phyloP scores from a whole-genome alignment of 2,797 vertebrate species.

The Cuniculus paca region DNA sequence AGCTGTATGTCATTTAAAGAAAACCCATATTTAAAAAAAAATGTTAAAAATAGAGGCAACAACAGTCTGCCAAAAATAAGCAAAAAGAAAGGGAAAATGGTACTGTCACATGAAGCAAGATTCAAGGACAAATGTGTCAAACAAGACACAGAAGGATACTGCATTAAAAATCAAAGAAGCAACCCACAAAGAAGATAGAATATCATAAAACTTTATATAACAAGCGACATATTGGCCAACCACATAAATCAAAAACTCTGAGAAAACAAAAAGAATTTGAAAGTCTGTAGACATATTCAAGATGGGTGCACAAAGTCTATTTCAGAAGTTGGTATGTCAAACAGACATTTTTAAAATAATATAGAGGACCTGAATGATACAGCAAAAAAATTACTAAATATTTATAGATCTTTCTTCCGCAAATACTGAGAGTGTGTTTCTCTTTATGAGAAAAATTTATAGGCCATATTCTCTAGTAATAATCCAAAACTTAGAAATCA shows the following conservation, averaged over 20 bases:
- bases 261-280: slow-evolving; percentile 6
- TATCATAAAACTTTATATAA: background rate
- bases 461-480: background rate
- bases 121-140: slow-evolving; percentile 24
- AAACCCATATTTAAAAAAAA: background rate
- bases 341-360: background rate
- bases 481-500: slow-evolving; percentile 24
- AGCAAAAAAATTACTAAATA: slow-evolving; percentile 8
- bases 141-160: background rate
- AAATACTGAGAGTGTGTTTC: slow-evolving; percentile 8
- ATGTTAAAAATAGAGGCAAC: background rate
- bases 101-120: background rate
- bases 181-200: slow-evolving; percentile 2
- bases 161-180: slow-evolving; percentile 32
- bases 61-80: background rate
- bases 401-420: background rate
- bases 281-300: background rate
- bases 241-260: slow-evolving; percentile 13
- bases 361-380: background rate
- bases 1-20: background rate
- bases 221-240: background rate
- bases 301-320: background rate
- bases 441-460: background rate
- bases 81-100: background rate
- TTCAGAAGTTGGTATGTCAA: background rate